Conservation (phyloP, 1,140 invertebrate species). For the Cotesia chilonis region DNA sequence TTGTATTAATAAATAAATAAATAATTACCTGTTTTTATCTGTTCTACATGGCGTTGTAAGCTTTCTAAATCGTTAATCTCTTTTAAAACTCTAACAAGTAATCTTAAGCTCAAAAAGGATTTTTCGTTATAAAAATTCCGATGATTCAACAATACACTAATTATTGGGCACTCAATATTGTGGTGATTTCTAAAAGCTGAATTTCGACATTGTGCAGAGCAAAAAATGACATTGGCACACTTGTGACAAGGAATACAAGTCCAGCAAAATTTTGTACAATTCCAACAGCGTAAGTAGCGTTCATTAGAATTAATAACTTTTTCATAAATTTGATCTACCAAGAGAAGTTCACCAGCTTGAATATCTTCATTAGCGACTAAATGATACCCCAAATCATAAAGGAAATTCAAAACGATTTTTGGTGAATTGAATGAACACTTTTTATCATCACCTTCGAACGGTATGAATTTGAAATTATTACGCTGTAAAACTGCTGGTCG, state of each 20-base stretch:
- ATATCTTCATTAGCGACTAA: slow-evolving; percentile 72
- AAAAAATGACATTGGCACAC: slow-evolving; percentile 75
- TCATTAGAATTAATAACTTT: slow-evolving; percentile 71
- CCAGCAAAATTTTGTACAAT: slow-evolving; percentile 73
- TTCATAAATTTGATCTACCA: slow-evolving; percentile 78
- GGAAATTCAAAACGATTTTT: slow-evolving; percentile 12
- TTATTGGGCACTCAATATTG: slow-evolving; percentile 73
- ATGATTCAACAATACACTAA: slow-evolving; percentile 64
- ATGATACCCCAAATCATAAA: slow-evolving; percentile 68
- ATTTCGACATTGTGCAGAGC: slow-evolving; percentile 72
- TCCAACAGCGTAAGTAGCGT: slow-evolving; percentile 73
- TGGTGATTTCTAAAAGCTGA: slow-evolving; percentile 73
- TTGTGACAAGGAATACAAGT: slow-evolving; percentile 71
- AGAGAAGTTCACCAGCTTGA: slow-evolving; percentile 76
- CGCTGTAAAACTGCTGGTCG: too few species aligned
- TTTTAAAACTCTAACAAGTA: too few species aligned
- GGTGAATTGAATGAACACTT: too few species aligned
- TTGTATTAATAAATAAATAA: too few species aligned
- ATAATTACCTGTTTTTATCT: too few species aligned
- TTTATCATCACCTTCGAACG: too few species aligned
- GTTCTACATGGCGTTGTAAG: too few species aligned
- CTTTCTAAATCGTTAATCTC: too few species aligned
- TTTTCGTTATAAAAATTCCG: too few species aligned
- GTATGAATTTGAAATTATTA: too few species aligned
- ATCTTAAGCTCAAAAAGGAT: too few species aligned